Evolutionary conservation across 2,797 vertebrate species (phyloP).

Genomic region (Sebastes ruberrimus): DNA sequence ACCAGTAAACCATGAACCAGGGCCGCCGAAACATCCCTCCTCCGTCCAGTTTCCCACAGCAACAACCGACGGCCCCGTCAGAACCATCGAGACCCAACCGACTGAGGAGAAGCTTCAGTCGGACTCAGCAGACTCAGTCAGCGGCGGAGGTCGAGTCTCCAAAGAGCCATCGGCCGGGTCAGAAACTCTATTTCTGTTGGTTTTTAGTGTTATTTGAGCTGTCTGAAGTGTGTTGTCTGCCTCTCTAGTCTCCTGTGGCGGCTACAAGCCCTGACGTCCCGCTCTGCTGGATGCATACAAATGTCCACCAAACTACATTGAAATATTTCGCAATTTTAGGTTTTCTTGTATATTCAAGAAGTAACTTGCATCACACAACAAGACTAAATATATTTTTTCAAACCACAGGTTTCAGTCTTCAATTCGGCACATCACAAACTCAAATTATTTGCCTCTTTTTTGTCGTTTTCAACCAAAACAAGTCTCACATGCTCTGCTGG

Average conservation of each 20-base stretch:
- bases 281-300: rapidly evolving
- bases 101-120: conserved; percentile 68
- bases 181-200: neutral
- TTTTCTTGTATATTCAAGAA: rapidly evolving
- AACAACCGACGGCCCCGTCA: neutral
- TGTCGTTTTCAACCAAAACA: no score
- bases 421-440: neutral
- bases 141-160: neutral
- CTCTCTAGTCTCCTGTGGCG: neutral
- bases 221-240: neutral
- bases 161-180: conserved; percentile 16
- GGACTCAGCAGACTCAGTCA: conserved; percentile 19
- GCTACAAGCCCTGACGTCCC: neutral
- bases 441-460: no score
- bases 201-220: rapidly evolving
- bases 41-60: neutral
- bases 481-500: no score
- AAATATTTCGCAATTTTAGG: rapidly evolving
- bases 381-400: rapidly evolving
- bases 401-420: rapidly evolving
- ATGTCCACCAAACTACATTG: neutral
- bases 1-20: conserved; percentile 19
- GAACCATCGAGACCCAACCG: conserved; percentile 39
- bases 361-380: rapidly evolving
- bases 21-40: neutral